Evolutionary conservation across 2,888 invertebrate genomes (phyloP).

Genomic region (Cosmia pyralina): DNA sequence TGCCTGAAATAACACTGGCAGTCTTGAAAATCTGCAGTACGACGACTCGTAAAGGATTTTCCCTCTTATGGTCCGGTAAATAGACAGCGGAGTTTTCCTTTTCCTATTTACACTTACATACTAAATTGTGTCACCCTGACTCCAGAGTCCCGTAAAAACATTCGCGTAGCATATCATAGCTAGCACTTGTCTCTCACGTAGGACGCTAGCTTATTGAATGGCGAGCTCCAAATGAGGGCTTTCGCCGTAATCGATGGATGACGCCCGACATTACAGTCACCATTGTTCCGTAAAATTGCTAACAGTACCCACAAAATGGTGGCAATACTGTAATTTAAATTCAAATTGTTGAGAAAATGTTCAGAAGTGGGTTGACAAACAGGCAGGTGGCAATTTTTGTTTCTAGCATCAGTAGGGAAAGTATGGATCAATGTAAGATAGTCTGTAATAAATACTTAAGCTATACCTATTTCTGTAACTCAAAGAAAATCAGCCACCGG

Average conservation of each 20-base stretch:
- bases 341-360: conserved; percentile 38
- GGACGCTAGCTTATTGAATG: not conserved
- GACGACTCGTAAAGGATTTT: too few species aligned
- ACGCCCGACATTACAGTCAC: conserved; percentile 48
- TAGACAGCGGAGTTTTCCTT: not conserved
- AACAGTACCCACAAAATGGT: conserved; percentile 37
- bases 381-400: not conserved
- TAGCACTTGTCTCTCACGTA: not conserved
- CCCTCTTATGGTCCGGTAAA: not conserved
- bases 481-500: not conserved
- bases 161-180: not conserved
- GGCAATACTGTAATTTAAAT: conserved; percentile 38
- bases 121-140: not conserved
- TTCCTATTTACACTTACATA: not conserved
- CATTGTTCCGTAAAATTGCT: conserved; percentile 60
- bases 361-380: conserved; percentile 15
- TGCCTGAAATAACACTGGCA: not conserved
- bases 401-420: not conserved
- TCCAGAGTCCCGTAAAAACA: not conserved
- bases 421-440: not conserved
- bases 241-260: conserved; percentile 41
- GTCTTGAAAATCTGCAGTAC: not conserved
- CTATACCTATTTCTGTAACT: not conserved
- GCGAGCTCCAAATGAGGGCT: conserved; percentile 29
- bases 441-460: not conserved